phyloP scores from a whole-genome alignment of 2,888 invertebrate genomes.

The Drosophila koepferae region DNA sequence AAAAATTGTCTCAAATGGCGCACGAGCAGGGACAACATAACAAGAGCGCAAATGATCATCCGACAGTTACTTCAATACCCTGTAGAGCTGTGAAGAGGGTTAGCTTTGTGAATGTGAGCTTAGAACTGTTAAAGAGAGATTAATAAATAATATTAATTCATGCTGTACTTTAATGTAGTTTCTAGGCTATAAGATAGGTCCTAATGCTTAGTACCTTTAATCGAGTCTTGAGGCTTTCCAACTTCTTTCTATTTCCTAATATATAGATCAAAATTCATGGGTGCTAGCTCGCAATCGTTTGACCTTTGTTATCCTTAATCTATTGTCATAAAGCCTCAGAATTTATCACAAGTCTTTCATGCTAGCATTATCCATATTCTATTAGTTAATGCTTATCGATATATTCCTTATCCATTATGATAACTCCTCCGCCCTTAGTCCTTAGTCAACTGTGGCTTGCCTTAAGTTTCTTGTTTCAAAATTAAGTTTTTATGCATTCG shows the following conservation, averaged over 20 bases:
- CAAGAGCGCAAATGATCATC: conserved; percentile 44
- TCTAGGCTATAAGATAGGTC: no score
- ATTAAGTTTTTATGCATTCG: not conserved
- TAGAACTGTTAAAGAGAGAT: not conserved
- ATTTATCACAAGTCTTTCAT: not conserved
- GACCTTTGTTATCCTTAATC: not conserved
- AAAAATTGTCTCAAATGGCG: conserved; percentile 56
- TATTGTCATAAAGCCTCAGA: not conserved
- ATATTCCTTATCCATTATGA: no score
- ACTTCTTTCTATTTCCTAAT: no score
- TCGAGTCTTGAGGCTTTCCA: no score
- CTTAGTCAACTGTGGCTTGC: not conserved
- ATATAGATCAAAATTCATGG: not conserved
- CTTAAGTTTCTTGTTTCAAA: not conserved
- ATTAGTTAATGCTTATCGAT: no score
- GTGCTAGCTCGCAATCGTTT: not conserved
- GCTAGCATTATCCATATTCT: no score
- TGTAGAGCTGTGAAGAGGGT: not conserved
- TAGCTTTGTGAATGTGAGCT: not conserved
- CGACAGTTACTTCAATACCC: conserved; percentile 16
- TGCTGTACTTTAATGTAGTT: no score
- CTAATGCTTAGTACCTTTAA: no score
- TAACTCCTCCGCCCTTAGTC: not conserved
- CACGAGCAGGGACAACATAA: conserved; percentile 46
- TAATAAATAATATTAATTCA: no score